Conservation (phyloP, 2,888 invertebrate species). For the Sarcophaga variegata region DNA sequence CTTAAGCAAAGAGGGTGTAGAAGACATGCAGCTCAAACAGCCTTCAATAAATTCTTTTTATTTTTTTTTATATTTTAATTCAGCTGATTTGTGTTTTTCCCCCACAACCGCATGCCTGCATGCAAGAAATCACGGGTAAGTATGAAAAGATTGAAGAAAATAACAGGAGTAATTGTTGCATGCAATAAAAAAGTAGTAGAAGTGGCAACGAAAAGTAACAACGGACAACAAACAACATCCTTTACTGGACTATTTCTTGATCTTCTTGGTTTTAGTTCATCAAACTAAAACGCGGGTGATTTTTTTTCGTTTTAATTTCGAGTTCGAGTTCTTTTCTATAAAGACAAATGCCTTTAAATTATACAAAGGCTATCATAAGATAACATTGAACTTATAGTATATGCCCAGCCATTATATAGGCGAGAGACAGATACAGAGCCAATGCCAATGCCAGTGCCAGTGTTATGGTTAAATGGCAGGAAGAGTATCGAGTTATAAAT, state of each 20-base stretch:
- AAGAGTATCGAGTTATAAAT: not conserved
- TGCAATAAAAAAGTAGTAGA: conserved; percentile 53
- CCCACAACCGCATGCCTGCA: not conserved
- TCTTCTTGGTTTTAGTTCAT: conserved; percentile 42
- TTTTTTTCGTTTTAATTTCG: not conserved
- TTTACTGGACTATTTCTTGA: conserved; percentile 5
- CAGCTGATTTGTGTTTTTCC: not conserved
- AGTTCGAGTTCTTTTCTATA: not conserved
- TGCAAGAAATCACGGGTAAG: not conserved
- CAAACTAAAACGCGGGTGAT: conserved; percentile 67
- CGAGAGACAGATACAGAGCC: no score
- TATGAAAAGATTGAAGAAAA: conserved; percentile 11
- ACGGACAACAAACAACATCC: conserved; percentile 30
- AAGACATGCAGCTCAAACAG: conserved; percentile 26
- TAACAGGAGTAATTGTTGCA: conserved; percentile 60
- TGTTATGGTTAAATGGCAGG: not conserved
- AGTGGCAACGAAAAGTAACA: conserved; percentile 28
- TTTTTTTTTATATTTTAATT: conserved; percentile 6
- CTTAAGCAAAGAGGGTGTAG: conserved; percentile 36
- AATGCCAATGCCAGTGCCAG: no score
- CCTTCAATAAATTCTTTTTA: conserved; percentile 47
- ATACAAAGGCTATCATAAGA: conserved; percentile 46
- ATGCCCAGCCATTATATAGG: not conserved
- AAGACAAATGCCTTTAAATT: conserved; percentile 58
- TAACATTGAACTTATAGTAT: conserved; percentile 42